Percentiles rank a stretch among this genome's conserved stretches.
These are phyloP conservation scores for Microtus montanus DNA, from an alignment of 2,113 vertebrate species.

Conservation along the genomic window DNA sequence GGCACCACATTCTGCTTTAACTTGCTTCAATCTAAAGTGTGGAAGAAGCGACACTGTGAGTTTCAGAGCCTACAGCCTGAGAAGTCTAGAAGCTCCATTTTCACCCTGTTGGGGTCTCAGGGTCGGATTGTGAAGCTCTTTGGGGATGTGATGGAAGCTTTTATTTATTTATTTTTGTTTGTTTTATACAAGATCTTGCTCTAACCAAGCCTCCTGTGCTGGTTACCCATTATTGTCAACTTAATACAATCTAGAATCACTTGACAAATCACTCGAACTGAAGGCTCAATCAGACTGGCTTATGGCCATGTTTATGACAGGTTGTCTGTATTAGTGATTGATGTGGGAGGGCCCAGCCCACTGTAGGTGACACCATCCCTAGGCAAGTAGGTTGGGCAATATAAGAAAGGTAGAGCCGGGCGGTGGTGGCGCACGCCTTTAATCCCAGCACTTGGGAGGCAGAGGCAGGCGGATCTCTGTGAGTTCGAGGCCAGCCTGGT, in stretches of 20 bases:
- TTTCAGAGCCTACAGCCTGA: background rate
- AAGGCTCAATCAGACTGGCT: too few species aligned
- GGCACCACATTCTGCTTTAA: background rate
- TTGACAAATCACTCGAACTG: background rate
- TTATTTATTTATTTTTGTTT: background rate
- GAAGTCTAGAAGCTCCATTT: conserved; percentile 4
- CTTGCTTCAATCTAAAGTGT: background rate
- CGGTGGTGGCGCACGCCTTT: too few species aligned
- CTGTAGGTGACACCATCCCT: background rate
- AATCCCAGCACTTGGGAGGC: too few species aligned
- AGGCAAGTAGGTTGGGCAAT: background rate
- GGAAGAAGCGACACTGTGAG: background rate
- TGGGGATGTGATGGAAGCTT: background rate
- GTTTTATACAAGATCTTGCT: background rate
- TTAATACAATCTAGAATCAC: background rate
- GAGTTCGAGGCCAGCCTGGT: too few species aligned
- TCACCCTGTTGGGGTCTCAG: background rate
- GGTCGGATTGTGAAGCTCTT: background rate
- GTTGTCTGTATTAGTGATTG: background rate
- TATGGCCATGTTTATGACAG: background rate
- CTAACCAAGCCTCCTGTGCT: background rate
- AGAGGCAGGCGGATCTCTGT: too few species aligned
- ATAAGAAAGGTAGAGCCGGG: background rate
- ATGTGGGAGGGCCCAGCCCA: background rate
- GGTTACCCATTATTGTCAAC: background rate